Base-by-base conservation (phyloP, 2,888 invertebrate genomes). In the Tenthredo amoena region DNA sequence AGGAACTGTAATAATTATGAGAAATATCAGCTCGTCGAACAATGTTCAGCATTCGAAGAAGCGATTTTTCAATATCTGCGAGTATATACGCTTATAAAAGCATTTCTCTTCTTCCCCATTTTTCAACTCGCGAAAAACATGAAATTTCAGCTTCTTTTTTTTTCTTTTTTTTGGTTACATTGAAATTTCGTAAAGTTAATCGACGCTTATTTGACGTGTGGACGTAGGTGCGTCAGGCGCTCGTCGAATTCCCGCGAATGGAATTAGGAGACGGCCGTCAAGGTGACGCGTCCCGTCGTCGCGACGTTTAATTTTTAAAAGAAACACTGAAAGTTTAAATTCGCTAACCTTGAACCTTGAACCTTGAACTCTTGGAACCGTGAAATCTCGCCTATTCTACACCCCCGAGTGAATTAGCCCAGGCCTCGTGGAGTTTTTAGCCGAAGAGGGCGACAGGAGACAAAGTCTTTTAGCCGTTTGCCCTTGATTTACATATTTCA, bases 401-500 rank as follows among this genome's bases (percentile, higher is more conserved):
- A 43, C 47, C 76, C 76, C 40, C 76, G 15, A 47, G 76, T 18
- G 47, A 76, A 76, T 40, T 74, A 21, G 43, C 26, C 26, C 12
- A 40, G 21, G 26, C 15, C 47, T 26, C 40, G 47, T 47, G 15
- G 76, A 76, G 76, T 26, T 76, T 47, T 40, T 21, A 21, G 9
- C 37, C 47, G n/a, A 76, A 47, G 21, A n/a, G 43, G n/a, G 76
- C 43, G 47, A 76, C 26, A 26, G 26, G 47, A 47, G 76, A 47
- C 43, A n/a, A 43, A 18, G 18, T 47, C 76, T 76, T 76, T 76
- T 37, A 62, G 26, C 37, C 18, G 37, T 37, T 76, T 47, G 15
- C 76, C 43, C 21, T 47, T 21, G 76, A 76, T 76, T 76, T 76
- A 76, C 76, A 76, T 76, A 76, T 76, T 76, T 76, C 47, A 76